Evolutionary conservation across 2,888 invertebrate species (phyloP), one percentile per base, ranked within the genome.

Genomic region (Drosophila borborema): DNA sequence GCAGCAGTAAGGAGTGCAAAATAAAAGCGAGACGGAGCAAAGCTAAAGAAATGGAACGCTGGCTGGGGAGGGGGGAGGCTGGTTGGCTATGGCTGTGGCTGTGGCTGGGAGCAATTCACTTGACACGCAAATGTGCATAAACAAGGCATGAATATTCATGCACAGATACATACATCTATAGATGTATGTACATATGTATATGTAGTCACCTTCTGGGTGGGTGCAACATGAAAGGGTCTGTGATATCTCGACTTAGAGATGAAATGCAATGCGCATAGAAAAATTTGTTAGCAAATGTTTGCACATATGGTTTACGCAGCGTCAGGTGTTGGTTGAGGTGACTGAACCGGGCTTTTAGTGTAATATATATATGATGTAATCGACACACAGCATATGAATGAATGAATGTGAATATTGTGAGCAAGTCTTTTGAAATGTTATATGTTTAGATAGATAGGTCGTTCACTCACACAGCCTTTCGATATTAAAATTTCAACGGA

Each of bases 251-350:
- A 77, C 80, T 86, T 80, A 83, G 90, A 91, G 82, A 91, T 90
- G 92, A 91, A 91, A 92, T 91, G 90, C 91, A 91, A 91, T 91
- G 86, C 91, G 90, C 86, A 91, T 86, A 81, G 72, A 89, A 85
- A 86, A 81, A 80, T 76, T 86, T 83, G 60, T 63, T 55, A 49
- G 82, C 78, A 74, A 85, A 74, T 89, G 76, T 90, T 88, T 88
- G 72, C 86, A 49, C 60, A 85, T 68, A 48, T 53, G 71, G 70
- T 53, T 59, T 56, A 31, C 31, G n/a, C 14, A 36, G 68, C 43
- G 68, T 68, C 43, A 43, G 64, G 55, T 34, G 20, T 18, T 38
- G 38, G 38, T 28, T 31, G 49, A 85, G 88, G 81, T 89, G 82
- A 85, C 77, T 89, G 82, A 86, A 81, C 86, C 72, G 80, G 40